A percentile compares a stretch with the other conserved stretches of the same genome.
Conservation (phyloP, 2,888 invertebrate species). For the Gnatocerus cornutus region DNA sequence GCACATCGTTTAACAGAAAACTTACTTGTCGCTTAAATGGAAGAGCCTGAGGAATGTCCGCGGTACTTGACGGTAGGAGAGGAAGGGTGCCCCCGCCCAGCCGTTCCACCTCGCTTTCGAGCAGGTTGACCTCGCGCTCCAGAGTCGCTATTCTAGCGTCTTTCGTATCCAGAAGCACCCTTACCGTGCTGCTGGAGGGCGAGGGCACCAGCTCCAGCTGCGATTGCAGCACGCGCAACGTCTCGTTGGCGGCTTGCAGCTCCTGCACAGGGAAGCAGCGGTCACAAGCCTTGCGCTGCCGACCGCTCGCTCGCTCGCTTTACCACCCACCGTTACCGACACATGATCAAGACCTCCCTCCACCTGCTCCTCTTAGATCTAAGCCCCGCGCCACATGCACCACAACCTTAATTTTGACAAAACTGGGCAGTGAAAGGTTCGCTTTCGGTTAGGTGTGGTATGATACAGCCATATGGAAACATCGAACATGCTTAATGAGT, state of each 20-base stretch:
- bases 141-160: constrained; percentile 90
- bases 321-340: constrained; percentile 63
- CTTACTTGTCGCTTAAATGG: constrained; percentile 88
- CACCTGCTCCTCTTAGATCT: constrained; percentile 10
- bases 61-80: constrained; percentile 72
- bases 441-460: constrained; percentile 30
- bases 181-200: constrained; percentile 81
- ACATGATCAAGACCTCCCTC: constrained; percentile 61
- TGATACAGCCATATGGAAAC: constrained; percentile 56
- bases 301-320: constrained; percentile 62
- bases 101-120: constrained; percentile 84
- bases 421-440: constrained; percentile 20
- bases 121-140: constrained; percentile 87
- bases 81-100: constrained; percentile 68
- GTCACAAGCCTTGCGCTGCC: constrained; percentile 60
- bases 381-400: constrained; percentile 33
- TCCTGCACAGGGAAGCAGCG: constrained; percentile 76
- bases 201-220: constrained; percentile 84
- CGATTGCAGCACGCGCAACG: constrained; percentile 86
- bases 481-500: constrained; percentile 61
- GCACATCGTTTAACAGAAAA: constrained; percentile 87
- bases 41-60: constrained; percentile 71
- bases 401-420: constrained; percentile 20
- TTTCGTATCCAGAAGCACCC: constrained; percentile 88
- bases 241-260: constrained; percentile 89